Evolutionary conservation across 2,888 invertebrate species (phyloP).

Genomic region (Lamellibrachia columna): DNA sequence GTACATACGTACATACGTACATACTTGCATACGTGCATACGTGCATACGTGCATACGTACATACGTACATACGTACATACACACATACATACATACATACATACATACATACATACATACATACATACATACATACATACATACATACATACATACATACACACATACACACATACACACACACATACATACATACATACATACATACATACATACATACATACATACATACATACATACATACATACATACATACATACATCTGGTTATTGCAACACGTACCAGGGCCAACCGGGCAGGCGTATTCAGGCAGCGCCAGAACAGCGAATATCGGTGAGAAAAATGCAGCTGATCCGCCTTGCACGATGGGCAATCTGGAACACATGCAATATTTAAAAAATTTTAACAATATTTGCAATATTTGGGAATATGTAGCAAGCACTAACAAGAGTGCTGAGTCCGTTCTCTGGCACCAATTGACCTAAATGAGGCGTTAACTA

Average conservation of each 20-base stretch:
- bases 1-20: too few species aligned
- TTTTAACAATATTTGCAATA: too few species aligned
- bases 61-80: background rate
- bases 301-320: background rate
- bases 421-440: too few species aligned
- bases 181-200: background rate
- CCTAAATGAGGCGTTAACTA: too few species aligned
- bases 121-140: background rate
- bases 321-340: background rate
- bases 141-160: background rate
- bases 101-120: background rate
- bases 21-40: too few species aligned
- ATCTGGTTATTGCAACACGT: too few species aligned
- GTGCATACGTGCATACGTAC: background rate
- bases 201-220: background rate
- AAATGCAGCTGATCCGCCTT: background rate
- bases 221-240: conserved; percentile 2
- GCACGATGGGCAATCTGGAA: background rate
- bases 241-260: background rate
- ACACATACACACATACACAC: background rate
- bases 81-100: background rate
- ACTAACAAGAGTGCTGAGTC: too few species aligned
- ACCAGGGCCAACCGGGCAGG: too few species aligned
- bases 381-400: too few species aligned
- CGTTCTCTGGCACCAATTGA: too few species aligned